Percentiles rank a stretch among this genome's conserved stretches.
Evolutionary conservation across 2,888 invertebrate species (phyloP).

Genomic region (Drosophila atroscutellata): DNA sequence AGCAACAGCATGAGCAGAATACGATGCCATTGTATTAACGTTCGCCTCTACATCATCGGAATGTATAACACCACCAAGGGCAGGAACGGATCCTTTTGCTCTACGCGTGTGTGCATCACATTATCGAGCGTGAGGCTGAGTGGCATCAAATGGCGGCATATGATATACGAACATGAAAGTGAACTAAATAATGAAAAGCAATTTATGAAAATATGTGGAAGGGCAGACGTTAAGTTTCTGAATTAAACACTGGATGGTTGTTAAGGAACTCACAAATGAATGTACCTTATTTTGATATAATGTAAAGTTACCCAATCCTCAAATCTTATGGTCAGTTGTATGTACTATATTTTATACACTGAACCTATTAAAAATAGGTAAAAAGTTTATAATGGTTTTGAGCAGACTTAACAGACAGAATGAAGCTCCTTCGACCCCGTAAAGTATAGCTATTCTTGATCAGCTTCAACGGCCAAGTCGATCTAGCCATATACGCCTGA

Average conservation of each 20-base stretch:
- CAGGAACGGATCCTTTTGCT: not conserved
- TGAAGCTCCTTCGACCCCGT: not conserved
- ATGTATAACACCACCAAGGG: constrained; percentile 16
- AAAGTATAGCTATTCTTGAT: not conserved
- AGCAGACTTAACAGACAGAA: not conserved
- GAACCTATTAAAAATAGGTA: not conserved
- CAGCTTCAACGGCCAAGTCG: not conserved
- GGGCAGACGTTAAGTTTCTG: not conserved
- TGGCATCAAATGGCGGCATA: not conserved
- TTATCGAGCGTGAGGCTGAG: not conserved
- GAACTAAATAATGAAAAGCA: not conserved
- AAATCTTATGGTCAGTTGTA: not conserved
- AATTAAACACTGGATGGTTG: not conserved
- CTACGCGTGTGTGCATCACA: not conserved
- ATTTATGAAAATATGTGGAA: not conserved
- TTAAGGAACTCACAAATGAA: not conserved
- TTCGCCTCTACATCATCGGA: constrained; percentile 22
- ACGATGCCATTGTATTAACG: constrained; percentile 6
- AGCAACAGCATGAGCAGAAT: constrained; percentile 28
- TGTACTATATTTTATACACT: not conserved
- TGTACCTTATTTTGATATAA: not conserved
- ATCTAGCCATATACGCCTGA: not conserved
- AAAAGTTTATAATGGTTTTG: not conserved
- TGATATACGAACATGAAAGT: not conserved
- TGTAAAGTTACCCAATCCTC: not conserved